Evolutionary conservation across 2,113 vertebrate genomes (phyloP).

Genomic region (Hipposideros armiger): DNA sequence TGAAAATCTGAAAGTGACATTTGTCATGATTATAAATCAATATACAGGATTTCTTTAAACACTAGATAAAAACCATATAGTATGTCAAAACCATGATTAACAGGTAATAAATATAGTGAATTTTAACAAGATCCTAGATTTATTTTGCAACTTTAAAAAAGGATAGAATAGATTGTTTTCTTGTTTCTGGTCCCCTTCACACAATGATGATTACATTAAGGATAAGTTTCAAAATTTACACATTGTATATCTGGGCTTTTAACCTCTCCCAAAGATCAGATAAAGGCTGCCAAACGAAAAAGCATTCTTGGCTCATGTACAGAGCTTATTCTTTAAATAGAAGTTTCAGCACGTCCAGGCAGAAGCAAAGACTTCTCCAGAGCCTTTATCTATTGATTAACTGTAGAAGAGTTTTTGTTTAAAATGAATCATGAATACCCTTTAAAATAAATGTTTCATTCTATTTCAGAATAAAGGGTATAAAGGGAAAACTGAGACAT

Average conservation of each 20-base stretch:
- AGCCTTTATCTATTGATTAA: constrained; percentile 70
- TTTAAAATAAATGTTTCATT: constrained; percentile 68
- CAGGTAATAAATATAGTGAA: constrained; percentile 52
- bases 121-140: constrained; percentile 51
- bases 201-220: constrained; percentile 60
- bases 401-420: constrained; percentile 60
- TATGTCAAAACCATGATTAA: constrained; percentile 55
- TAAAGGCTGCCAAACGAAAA: constrained; percentile 76
- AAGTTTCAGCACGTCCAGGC: constrained; percentile 26
- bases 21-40: constrained; percentile 69
- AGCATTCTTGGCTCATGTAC: constrained; percentile 74
- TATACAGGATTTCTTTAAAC: constrained; percentile 65
- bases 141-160: constrained; percentile 58
- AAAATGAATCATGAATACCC: constrained; percentile 54
- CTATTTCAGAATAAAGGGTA: constrained; percentile 31
- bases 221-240: constrained; percentile 60
- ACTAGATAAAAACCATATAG: constrained; percentile 62
- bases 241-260: constrained; percentile 72
- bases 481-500: constrained; percentile 19
- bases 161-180: neutral
- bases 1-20: constrained; percentile 58
- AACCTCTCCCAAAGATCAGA: constrained; percentile 77
- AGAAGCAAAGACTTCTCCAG: constrained; percentile 46
- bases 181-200: constrained; percentile 33
- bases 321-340: constrained; percentile 64